Evolutionary conservation across 2,888 invertebrate genomes (phyloP), one percentile per base, ranked within the genome.

Genomic region (Trissoscelio sp.): DNA sequence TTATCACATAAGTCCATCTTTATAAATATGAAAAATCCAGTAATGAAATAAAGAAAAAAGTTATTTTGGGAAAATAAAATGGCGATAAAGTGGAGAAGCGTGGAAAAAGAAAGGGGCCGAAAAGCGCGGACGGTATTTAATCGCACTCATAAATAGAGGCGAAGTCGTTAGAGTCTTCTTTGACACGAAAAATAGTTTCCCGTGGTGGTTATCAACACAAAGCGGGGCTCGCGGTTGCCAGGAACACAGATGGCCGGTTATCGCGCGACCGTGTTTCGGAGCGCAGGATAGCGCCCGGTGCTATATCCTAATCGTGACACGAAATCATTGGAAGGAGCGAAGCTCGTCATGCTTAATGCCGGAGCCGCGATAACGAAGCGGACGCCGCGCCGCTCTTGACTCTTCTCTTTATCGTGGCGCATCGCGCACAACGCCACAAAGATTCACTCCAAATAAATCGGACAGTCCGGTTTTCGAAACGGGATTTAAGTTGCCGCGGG

Each of bases 281-380:
- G 18, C 14, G 18, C 64, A 4, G 34, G 2, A 53, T 18, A 12
- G 18, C 14, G 9, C 37, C 16, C 18, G 4, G 34, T 24, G 3
- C 31, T 20, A 9, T 46, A 12, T 31, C 67, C 67, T 69, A 69
- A 69, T 69, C 67, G 55, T 14, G 0, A 1, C 44, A 55, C 67
- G 55, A 55, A 69, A 69, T 69, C 67, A 55, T 55, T 44, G 44
- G 55, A 69, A 64, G 44, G 12, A 55, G 18, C 42, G n/a, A 31
- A 55, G 55, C 67, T 55, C 66, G 66, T 69, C 67, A 42, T 69
- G 67, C 67, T 69, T 55, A 44, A 69, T 55, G 31, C 55, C 67
- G 67, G 20, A 18, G 14, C 18, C 31, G 55, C 55, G 67, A 69
- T 69, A 69, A 31, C 55, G 12, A 31, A 55, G 28, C 53, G 28